Conservation (phyloP, 2,113 vertebrate genomes). For the Phyllostomus hastatus region DNA sequence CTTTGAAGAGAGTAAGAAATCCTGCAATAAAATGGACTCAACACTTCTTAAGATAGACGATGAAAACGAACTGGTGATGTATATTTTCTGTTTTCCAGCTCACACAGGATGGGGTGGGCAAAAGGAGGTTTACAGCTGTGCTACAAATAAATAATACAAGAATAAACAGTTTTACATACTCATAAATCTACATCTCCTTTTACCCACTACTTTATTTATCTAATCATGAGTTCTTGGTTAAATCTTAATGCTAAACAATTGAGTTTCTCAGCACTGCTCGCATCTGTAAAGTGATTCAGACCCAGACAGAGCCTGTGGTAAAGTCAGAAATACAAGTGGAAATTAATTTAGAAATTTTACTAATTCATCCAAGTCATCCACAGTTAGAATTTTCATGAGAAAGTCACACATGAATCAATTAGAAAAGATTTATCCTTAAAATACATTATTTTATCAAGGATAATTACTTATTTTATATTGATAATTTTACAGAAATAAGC, state of each 20-base stretch:
- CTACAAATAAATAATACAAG: too few relatives aligned
- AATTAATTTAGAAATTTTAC: background rate
- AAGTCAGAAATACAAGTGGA: background rate
- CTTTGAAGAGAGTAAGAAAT: background rate
- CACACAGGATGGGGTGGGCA: too few relatives aligned
- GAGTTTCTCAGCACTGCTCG: background rate
- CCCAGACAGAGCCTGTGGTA: background rate
- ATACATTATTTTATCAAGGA: background rate
- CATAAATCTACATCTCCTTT: too few relatives aligned
- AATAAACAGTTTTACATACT: too few relatives aligned
- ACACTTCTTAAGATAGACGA: background rate
- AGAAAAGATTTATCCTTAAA: background rate
- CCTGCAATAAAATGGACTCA: background rate
- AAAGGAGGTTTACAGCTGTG: too few relatives aligned
- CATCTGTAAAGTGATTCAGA: background rate
- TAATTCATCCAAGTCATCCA: background rate
- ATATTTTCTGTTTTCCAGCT: too few relatives aligned
- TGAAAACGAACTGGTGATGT: background rate
- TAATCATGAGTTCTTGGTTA: background rate
- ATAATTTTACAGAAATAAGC: background rate
- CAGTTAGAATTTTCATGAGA: background rate
- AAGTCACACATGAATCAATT: background rate
- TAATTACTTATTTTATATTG: background rate
- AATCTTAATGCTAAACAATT: background rate
- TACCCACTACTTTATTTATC: background rate